Evolutionary conservation across 35 echinoderm and acorn worm species (phyloP), one percentile per base, ranked within the genome.

Genomic region (Apostichopus californicus): DNA sequence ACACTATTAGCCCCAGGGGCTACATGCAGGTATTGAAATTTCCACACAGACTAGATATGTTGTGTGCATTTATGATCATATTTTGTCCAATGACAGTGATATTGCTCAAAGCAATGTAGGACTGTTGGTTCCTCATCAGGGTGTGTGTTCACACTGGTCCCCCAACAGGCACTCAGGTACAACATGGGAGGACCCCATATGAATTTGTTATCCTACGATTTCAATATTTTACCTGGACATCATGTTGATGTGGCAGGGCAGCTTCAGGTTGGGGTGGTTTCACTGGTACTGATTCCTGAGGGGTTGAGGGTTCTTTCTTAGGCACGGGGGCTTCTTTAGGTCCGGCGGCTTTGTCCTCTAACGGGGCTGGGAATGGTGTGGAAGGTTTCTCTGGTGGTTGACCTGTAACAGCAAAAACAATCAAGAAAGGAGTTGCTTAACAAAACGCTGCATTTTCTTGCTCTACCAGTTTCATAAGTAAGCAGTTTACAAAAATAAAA

Each of bases 361-460:
- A 88, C 8, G 96, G 96, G 28, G 96, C 96, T 86, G 96, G 96
- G 91, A 98, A 98, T 82, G 96, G 96, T 73, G 78, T 90, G 56
- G 57, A 79, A 80, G 79, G 79, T 57, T 93, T 94, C 23, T 91
- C 91, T 89, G 96, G 96, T 61, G 96, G 96, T 66, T 87, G 96
- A 23, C 91, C 96, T 98, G 77, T 22, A 64, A 91, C 24, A 25
- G 61, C 22, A 34, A 73, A 66, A n/a, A 7, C 34, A 46, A 46
- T 46, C 34, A 46, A 46, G 34, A 46, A 2, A 46, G 34, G 34
- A 1, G 34, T 46, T 46, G 34, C 34, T 46, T 46, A 46, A 46
- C 34, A 46, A 46, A 46, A 46, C 34, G 34, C 34, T 46, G 2
- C 34, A 46, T 28, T 28, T 28, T 28, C 26, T 28, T 28, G 26